These are phyloP conservation scores for Platanista minor DNA, from an alignment of 2,113 vertebrate species.

Conservation along the genomic window DNA sequence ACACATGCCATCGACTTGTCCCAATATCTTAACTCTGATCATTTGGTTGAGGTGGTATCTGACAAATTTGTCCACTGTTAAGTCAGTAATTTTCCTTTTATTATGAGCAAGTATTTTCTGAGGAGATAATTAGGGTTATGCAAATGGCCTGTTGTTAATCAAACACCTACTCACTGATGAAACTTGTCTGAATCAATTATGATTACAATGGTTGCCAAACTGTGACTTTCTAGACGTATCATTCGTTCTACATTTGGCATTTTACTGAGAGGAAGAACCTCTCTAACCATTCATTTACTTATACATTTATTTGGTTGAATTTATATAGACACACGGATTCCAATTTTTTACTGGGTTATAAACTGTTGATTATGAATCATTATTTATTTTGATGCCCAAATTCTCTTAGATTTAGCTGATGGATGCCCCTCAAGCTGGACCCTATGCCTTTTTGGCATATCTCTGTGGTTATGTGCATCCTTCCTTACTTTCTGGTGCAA, in stretches of 20 bases:
- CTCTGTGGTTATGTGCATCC: background rate
- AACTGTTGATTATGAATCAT: background rate
- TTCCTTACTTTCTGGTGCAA: background rate
- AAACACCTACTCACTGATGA: background rate
- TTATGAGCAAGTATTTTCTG: background rate
- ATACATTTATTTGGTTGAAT: background rate
- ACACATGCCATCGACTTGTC: accelerated
- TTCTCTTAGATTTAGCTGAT: background rate
- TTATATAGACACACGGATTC: background rate
- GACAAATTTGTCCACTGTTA: background rate
- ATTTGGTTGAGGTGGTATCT: background rate
- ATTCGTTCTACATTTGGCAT: background rate
- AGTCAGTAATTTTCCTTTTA: background rate
- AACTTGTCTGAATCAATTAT: background rate
- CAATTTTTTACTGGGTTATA: background rate
- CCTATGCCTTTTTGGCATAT: background rate
- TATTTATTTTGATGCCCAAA: background rate
- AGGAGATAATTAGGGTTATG: background rate
- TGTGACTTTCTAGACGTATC: background rate
- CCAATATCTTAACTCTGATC: background rate
- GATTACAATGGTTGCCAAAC: background rate
- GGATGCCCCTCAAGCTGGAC: background rate
- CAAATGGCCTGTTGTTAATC: background rate
- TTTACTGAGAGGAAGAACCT: background rate
- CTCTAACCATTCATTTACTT: background rate